Conservation (phyloP, 1,140 invertebrate genomes). For the Rhysida immarginata region DNA sequence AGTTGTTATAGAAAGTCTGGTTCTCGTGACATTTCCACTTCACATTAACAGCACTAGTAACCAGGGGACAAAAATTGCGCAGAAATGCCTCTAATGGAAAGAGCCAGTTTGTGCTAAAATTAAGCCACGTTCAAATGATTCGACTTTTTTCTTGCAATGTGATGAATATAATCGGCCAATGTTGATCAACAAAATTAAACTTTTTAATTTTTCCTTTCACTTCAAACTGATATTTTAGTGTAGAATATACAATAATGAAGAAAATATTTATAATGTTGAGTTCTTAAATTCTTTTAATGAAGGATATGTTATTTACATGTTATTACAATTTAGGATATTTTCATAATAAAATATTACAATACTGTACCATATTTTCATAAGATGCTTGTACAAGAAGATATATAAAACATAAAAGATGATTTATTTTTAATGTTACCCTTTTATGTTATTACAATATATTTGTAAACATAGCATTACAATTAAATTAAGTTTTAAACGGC, state of each 20-base stretch:
- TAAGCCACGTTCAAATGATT: no score
- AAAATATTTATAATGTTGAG: background rate
- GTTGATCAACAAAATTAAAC: background rate
- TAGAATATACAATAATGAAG: background rate
- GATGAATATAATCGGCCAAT: no score
- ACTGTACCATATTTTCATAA: background rate
- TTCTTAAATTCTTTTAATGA: background rate
- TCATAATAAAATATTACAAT: no score
- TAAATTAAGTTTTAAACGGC: background rate
- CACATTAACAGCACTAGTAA: no score
- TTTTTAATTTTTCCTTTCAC: background rate
- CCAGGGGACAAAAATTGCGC: no score
- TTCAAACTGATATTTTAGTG: background rate
- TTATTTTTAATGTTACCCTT: background rate
- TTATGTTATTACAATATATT: background rate
- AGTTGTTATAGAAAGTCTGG: no score
- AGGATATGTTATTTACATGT: background rate
- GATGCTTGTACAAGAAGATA: background rate
- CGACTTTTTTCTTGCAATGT: no score
- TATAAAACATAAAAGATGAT: background rate
- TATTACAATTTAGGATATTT: no score
- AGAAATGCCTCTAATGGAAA: no score
- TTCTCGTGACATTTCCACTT: no score
- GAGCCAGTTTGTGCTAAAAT: no score
- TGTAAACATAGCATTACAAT: background rate